phyloP scores from a whole-genome alignment of 2,797 vertebrate species.

The Miichthys miiuy region DNA sequence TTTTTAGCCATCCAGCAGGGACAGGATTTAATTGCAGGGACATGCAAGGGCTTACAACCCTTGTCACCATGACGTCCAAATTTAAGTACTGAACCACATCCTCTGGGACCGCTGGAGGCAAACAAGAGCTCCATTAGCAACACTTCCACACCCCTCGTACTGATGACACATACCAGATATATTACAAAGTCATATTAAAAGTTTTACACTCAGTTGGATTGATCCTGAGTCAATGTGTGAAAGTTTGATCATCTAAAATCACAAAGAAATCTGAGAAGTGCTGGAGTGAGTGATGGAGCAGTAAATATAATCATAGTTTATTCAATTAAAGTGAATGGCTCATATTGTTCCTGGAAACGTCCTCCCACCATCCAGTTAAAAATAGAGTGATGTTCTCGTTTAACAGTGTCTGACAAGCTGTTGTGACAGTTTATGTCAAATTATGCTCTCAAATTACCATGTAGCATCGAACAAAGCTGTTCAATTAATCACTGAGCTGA shows the following conservation, averaged over 20 bases:
- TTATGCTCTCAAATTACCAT: conserved; percentile 49
- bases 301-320: conserved; percentile 15
- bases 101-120: not conserved
- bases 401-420: conserved; percentile 45
- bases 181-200: not conserved
- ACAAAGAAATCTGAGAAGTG: not conserved
- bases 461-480: conserved; percentile 35
- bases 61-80: conserved; percentile 23
- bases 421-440: conserved; percentile 60
- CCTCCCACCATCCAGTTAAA: conserved; percentile 37
- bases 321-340: conserved; percentile 25
- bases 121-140: conserved; percentile 4
- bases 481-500: conserved; percentile 43
- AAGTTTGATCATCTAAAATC: not conserved
- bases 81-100: not conserved
- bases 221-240: not conserved
- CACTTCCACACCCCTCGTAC: not conserved
- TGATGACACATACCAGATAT: not conserved
- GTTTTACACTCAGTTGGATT: not conserved
- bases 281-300: not conserved
- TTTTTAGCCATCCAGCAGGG: conserved; percentile 32
- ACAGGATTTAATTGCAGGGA: conserved; percentile 51
- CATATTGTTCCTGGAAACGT: conserved; percentile 35
- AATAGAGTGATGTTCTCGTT: conserved; percentile 51
- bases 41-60: conserved; percentile 35